Conservation (phyloP, 2,797 vertebrate species). For the Lindbergichthys nudifrons region DNA sequence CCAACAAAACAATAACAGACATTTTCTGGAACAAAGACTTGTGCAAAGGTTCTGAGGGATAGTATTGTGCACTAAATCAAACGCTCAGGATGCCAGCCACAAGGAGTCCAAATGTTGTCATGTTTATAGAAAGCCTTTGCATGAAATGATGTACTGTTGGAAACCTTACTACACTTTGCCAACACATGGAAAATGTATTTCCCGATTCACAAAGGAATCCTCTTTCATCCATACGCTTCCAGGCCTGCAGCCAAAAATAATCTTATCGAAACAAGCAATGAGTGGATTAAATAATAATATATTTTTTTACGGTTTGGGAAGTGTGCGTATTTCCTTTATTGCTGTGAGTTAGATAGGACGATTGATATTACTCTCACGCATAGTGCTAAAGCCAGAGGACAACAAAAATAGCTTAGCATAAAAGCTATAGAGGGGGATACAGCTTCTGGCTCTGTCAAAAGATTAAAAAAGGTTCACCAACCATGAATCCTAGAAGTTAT, state of each 20-base stretch:
- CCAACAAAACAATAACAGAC: constrained; percentile 84
- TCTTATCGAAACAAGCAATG: background rate
- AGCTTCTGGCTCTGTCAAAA: background rate
- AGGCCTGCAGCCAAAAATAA: background rate
- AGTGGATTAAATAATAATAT: background rate
- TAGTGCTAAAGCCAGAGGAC: background rate
- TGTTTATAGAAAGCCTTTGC: constrained; percentile 36
- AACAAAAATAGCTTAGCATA: background rate
- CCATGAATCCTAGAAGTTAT: too few relatives aligned
- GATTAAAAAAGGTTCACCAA: background rate
- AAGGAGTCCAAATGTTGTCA: constrained; percentile 54
- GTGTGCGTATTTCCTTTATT: background rate
- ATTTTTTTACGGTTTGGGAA: background rate
- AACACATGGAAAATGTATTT: background rate
- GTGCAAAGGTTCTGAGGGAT: constrained; percentile 59
- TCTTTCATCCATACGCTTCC: background rate
- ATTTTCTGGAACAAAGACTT: constrained; percentile 78
- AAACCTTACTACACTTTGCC: background rate
- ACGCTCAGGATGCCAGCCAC: constrained; percentile 67
- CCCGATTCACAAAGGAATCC: constrained; percentile 17
- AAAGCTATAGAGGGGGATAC: background rate
- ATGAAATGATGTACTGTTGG: background rate
- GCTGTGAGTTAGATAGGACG: background rate
- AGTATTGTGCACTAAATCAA: constrained; percentile 78
- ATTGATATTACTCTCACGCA: background rate